Evolutionary conservation across 1,140 invertebrate genomes (phyloP).

Genomic region (Oryzaephilus surinamensis): DNA sequence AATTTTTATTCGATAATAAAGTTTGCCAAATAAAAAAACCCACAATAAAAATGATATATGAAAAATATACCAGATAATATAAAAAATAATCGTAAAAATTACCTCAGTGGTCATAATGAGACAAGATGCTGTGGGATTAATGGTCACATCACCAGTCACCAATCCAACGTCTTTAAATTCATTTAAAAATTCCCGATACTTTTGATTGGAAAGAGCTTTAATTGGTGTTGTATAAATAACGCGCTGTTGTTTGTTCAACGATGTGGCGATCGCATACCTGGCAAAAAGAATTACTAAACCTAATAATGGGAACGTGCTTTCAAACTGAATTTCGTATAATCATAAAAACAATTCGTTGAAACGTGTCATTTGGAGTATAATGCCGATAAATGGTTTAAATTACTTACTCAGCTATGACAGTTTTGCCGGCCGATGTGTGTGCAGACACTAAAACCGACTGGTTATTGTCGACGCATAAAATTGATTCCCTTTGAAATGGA

Average conservation of each 20-base stretch:
- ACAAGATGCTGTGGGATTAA: constrained; percentile 94
- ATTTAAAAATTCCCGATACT: constrained; percentile 95
- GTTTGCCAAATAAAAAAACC: not conserved
- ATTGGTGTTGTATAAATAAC: constrained; percentile 99
- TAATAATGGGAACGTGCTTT: not conserved
- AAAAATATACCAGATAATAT: not conserved
- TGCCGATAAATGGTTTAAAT: constrained; percentile 1
- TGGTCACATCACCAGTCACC: constrained; percentile 98
- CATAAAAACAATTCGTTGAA: not conserved
- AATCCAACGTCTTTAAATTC: constrained; percentile 97
- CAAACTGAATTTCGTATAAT: not conserved
- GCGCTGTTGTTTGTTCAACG: constrained; percentile 60
- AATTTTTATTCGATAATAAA: too few species aligned
- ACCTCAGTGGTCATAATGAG: constrained; percentile 99
- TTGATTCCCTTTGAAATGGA: constrained; percentile 97
- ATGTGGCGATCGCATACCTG: constrained; percentile 64
- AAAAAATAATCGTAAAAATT: constrained; percentile 17
- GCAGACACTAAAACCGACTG: constrained; percentile 97
- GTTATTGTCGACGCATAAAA: constrained; percentile 95
- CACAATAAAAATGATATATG: not conserved
- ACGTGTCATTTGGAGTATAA: not conserved
- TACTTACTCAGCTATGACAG: constrained; percentile 94
- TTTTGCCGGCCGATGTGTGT: constrained; percentile 99
- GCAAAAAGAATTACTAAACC: not conserved
- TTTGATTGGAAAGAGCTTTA: constrained; percentile 99